Conservation (phyloP, 1,140 invertebrate genomes). For the Drosophila mauritiana region DNA sequence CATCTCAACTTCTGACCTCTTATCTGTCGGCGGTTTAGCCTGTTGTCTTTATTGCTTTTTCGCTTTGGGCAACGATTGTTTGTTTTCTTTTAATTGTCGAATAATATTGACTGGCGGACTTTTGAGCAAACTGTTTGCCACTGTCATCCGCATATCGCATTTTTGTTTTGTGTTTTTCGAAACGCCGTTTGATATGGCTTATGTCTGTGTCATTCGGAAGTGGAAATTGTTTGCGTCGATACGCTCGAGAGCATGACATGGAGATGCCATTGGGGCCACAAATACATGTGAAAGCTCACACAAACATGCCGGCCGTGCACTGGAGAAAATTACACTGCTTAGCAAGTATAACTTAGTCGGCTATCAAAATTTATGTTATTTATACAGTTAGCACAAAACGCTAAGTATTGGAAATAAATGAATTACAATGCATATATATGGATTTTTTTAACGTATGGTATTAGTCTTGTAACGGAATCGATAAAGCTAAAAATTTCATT, state of each 20-base stretch:
- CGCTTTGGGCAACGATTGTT: constrained; percentile 46
- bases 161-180: constrained; percentile 11
- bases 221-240: constrained; percentile 71
- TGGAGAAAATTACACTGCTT: not conserved
- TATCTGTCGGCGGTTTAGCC: constrained; percentile 38
- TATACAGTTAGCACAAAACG: too few relatives aligned
- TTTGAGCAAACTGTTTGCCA: constrained; percentile 43
- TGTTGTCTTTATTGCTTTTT: constrained; percentile 42
- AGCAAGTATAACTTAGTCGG: not conserved
- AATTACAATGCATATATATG: too few relatives aligned
- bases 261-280: constrained; percentile 13
- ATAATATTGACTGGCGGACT: constrained; percentile 65
- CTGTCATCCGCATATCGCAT: constrained; percentile 42
- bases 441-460: too few relatives aligned
- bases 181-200: constrained; percentile 27
- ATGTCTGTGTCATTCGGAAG: constrained; percentile 65
- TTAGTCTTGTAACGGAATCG: too few relatives aligned
- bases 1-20: constrained; percentile 21
- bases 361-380: too few relatives aligned
- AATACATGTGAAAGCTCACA: constrained; percentile 4
- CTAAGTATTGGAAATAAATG: too few relatives aligned
- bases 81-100: constrained; percentile 61
- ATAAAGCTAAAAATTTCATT: too few relatives aligned
- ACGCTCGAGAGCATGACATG: constrained; percentile 65
- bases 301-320: constrained; percentile 8